Percentiles rank a stretch among this genome's conserved stretches.
Evolutionary conservation across 2,797 vertebrate genomes (phyloP).

Genomic region (Ibycter americanus): DNA sequence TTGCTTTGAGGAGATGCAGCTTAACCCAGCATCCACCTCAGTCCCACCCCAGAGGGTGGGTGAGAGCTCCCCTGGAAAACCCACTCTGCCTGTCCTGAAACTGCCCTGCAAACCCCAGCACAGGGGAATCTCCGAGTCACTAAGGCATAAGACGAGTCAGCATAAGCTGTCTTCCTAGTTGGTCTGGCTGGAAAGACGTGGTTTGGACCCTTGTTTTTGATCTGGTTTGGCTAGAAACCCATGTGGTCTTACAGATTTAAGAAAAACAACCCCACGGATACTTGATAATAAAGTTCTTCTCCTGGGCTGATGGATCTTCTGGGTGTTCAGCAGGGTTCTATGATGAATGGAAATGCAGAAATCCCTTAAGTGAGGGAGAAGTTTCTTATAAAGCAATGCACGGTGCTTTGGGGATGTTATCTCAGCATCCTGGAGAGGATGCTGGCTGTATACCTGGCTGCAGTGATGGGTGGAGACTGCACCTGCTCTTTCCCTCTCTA

Average conservation of each 20-base stretch:
- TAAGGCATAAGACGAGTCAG: not conserved
- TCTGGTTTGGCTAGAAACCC: not conserved
- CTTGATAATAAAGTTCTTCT: not conserved
- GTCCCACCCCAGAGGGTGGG: fast-evolving
- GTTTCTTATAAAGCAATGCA: not conserved
- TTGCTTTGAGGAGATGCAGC: not conserved
- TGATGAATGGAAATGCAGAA: not conserved
- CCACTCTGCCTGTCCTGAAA: not conserved
- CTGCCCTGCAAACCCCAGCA: fast-evolving
- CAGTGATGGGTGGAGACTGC: no score
- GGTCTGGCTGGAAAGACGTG: not conserved
- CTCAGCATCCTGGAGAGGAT: not conserved
- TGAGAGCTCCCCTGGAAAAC: not conserved
- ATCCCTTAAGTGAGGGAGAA: not conserved
- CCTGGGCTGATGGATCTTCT: not conserved
- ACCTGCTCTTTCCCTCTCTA: not conserved
- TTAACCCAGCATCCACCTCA: not conserved
- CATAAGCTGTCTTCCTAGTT: not conserved
- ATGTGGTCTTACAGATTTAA: fast-evolving
- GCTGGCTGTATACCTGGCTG: not conserved
- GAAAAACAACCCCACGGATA: fast-evolving
- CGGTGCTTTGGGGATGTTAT: not conserved
- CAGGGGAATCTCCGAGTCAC: not conserved
- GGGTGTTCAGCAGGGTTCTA: not conserved
- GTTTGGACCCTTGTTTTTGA: not conserved